Percentiles rank a stretch among this genome's conserved stretches.
Conservation (phyloP, 2,113 vertebrate species). For the Phylloscopus trochiloides region DNA sequence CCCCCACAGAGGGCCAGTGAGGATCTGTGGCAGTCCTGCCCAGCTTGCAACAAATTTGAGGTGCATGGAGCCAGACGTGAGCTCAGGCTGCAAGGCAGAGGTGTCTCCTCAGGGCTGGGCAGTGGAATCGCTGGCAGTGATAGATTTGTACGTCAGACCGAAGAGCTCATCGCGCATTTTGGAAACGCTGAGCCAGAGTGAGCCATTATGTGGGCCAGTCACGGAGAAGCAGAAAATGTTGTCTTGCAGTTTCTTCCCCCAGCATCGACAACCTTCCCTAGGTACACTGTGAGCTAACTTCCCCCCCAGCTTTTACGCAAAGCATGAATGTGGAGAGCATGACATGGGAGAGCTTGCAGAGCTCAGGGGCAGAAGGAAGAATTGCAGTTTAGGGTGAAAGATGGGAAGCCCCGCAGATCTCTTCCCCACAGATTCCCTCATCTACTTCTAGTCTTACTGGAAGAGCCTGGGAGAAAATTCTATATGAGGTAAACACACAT, state of each 20-base stretch:
- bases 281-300: not conserved
- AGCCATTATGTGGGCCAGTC: not conserved
- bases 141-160: not conserved
- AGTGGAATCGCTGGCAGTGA: not conserved
- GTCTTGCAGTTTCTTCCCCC: not conserved
- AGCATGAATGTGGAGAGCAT: not conserved
- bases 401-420: not conserved
- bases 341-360: not conserved
- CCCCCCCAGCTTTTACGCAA: not conserved
- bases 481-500: not conserved
- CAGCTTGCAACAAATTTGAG: not conserved
- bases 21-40: not conserved
- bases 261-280: not conserved
- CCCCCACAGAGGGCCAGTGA: not conserved
- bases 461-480: not conserved
- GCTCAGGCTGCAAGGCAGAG: rapidly evolving
- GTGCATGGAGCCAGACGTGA: not conserved
- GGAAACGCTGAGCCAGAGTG: not conserved
- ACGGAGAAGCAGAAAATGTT: not conserved
- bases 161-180: not conserved
- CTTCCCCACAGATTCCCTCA: not conserved
- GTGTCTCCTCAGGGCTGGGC: not conserved
- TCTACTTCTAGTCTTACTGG: not conserved
- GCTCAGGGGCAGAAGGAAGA: not conserved
- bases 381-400: not conserved